A percentile compares a stretch with the other conserved stretches of the same genome.
These are phyloP conservation scores for Rhagoletis pomonella DNA, from an alignment of 1,140 invertebrate genomes.

Conservation along the genomic window DNA sequence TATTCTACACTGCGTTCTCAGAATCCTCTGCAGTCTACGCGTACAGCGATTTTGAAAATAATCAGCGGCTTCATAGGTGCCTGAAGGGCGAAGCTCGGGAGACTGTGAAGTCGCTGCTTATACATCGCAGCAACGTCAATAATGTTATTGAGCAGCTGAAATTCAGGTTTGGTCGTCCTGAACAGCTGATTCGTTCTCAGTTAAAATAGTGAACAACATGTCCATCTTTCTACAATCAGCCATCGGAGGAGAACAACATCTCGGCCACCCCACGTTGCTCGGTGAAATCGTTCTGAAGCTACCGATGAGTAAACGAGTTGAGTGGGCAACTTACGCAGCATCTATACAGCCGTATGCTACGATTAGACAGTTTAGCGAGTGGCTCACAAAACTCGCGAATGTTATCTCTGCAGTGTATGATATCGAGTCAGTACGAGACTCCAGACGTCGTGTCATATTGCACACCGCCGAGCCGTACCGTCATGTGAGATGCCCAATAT, in stretches of 20 bases:
- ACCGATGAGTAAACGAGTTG: no score
- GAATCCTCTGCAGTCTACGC: slow-evolving; percentile 19
- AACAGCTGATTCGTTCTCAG: neutral
- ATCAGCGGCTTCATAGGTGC: slow-evolving; percentile 31
- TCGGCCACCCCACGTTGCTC: neutral
- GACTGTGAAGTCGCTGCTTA: slow-evolving; percentile 24
- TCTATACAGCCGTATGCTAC: neutral
- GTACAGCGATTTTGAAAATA: slow-evolving; percentile 45
- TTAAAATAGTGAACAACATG: neutral
- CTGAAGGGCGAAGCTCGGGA: slow-evolving; percentile 47
- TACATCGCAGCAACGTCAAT: slow-evolving; percentile 49
- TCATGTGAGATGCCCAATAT: neutral
- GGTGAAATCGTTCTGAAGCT: neutral
- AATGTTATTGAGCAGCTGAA: slow-evolving; percentile 21
- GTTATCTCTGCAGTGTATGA: neutral
- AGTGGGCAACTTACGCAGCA: neutral
- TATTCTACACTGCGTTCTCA: slow-evolving; percentile 23
- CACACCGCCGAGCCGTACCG: neutral
- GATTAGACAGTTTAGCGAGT: neutral
- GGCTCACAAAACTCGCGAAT: neutral
- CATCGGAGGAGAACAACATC: neutral
- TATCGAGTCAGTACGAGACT: no score
- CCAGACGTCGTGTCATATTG: neutral
- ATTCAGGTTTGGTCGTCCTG: slow-evolving; percentile 18
- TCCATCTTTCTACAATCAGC: neutral